These are phyloP conservation scores for Steromphala cineraria DNA, from an alignment of 2,888 invertebrate species.

Conservation along the genomic window DNA sequence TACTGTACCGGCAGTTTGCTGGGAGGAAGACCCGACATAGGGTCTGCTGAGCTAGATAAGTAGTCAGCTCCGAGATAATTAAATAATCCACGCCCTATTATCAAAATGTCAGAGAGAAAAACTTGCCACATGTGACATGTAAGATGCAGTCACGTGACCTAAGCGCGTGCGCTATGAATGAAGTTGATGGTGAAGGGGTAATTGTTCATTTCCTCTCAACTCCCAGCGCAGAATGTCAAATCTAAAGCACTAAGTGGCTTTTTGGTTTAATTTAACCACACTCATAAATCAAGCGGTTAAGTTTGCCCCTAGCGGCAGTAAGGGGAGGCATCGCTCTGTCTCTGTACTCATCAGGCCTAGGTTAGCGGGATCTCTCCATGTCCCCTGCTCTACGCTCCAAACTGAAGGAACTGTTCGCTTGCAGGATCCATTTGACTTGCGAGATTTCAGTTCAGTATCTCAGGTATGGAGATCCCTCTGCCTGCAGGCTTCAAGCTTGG, in stretches of 20 bases:
- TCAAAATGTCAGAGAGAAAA: constrained; percentile 6
- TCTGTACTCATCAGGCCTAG: too few relatives aligned
- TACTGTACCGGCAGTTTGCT: too few relatives aligned
- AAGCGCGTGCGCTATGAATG: constrained; percentile 5
- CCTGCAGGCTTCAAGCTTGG: too few relatives aligned
- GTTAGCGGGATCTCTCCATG: too few relatives aligned
- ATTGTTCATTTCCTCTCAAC: background rate
- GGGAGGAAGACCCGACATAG: too few relatives aligned
- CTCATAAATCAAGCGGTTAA: background rate
- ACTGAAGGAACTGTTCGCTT: too few relatives aligned
- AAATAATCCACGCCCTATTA: constrained; percentile 10
- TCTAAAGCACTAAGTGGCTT: background rate
- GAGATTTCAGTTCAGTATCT: too few relatives aligned
- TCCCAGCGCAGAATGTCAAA: background rate
- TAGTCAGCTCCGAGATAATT: background rate
- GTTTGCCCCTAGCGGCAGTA: background rate
- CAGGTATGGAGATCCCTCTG: too few relatives aligned
- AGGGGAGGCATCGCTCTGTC: too few relatives aligned
- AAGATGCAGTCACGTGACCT: background rate
- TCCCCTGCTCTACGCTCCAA: too few relatives aligned
- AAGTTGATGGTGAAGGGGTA: background rate
- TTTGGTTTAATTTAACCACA: background rate
- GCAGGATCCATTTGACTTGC: too few relatives aligned
- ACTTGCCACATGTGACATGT: background rate
- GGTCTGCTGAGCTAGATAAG: background rate